phyloP scores from a whole-genome alignment of 2,113 vertebrate species.

The Toxostoma redivivum region DNA sequence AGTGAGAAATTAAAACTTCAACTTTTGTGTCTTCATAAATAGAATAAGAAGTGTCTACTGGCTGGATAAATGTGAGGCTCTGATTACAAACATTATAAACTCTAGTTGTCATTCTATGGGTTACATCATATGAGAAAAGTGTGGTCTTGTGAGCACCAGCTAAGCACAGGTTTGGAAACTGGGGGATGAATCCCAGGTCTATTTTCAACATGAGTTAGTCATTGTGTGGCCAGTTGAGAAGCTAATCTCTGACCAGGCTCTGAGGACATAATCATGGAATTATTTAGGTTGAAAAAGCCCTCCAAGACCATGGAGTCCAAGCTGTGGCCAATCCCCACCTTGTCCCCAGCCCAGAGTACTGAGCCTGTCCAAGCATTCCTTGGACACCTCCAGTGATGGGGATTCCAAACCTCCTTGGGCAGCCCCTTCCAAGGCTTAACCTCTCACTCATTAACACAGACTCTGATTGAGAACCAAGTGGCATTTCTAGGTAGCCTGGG shows the following conservation, averaged over 20 bases:
- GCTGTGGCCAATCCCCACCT: neutral
- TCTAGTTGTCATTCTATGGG: neutral
- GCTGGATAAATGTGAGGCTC: neutral
- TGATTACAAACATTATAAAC: neutral
- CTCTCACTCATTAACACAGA: neutral
- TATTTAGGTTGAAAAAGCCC: neutral
- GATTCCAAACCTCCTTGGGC: neutral
- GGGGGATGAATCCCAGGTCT: neutral
- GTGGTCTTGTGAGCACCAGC: neutral
- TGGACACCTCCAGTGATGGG: neutral
- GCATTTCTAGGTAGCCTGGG: neutral
- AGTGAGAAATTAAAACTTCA: neutral
- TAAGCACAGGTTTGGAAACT: neutral
- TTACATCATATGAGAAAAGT: accelerated
- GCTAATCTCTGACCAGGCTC: neutral
- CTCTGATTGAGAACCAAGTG: neutral
- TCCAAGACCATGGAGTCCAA: neutral
- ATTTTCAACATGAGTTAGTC: neutral
- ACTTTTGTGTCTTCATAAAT: neutral
- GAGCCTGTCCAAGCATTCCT: neutral
- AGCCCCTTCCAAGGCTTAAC: neutral
- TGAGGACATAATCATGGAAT: neutral
- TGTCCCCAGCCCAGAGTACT: too few species aligned
- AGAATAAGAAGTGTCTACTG: neutral
- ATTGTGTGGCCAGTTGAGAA: neutral